Base-by-base conservation (phyloP, 2,797 vertebrate species). In the Helarctos malayanus region DNA sequence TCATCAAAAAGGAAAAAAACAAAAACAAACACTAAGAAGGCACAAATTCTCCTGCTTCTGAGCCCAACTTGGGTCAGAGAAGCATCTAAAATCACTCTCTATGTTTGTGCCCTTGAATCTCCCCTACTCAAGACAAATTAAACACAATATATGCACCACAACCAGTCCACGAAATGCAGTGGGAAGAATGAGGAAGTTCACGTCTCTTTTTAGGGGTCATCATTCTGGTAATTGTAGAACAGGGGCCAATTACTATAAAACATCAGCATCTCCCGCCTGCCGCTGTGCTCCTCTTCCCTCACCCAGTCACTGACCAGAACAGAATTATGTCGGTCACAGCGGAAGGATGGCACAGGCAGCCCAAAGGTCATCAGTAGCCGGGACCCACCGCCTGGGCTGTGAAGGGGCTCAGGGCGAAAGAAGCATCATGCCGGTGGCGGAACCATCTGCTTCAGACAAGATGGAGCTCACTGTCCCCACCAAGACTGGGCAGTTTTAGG, bases 1-100 rank as follows among this genome's bases (percentile, higher is more conserved):
- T 91, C 83, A 93, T 84, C 47, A 57, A 90, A 93, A 94, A 82
- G 5, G 16, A 21, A 7, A 32, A n/a, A 18, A 81, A 47, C 32
- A 92, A 65, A 2, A n/a, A 35, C 4, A 0, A 19, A 4, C 16
- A 92, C 9, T 35, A 59, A 52, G 61, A 56, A 78, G 68, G 7
- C 85, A 57, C 54, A 63, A 68, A 95, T 86, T 41, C 35, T 88
- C 52, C 91, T 89, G 49, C 8, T 38, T 76, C n/a, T 93, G 35
- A 91, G 18, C 32, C 56, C 27, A 89, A 88, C 59, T 19, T 21
- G 41, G 27, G 94, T 63, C 16, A 71, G 27, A 88, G 29, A 87
- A 88, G 47, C 82, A 92, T 82, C 81, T 87, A 41, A 90, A 81
- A 88, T 80, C 65, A 69, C 10, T 47, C 19, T 83, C 69, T 25